Evolutionary conservation across 2,797 vertebrate genomes (phyloP), one percentile per base, ranked within the genome.

Genomic region (Melanotaenia boesemani): DNA sequence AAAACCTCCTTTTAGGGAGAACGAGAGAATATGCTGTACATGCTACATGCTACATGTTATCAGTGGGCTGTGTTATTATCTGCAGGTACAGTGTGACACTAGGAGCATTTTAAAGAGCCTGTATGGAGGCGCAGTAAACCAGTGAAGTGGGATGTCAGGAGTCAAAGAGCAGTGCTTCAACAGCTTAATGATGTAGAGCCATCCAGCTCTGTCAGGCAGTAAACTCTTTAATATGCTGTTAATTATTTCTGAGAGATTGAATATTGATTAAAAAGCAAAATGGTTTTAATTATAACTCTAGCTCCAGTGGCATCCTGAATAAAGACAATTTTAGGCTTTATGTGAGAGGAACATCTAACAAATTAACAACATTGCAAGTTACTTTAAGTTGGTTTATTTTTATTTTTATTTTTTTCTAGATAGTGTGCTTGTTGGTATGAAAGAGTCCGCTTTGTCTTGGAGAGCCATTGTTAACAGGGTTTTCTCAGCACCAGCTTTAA

Each of bases 211-310:
- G 86, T 91, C 88, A 92, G 89, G 90, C 88, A 90, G 87, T 93
- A 90, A 92, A 91, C 88, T 90, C 86, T 92, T 93, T 93, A 93
- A 95, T 93, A 93, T 91, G 91, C 87, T 93, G 91, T 93, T 94
- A 92, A 95, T 95, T 94, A 95, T 94, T 94, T 94, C 89, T 92
- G 89, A 93, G 92, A 93, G 90, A 93, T 93, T 93, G 90, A 91
- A 93, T 94, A 94, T 94, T 94, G 93, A 95, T 94, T 94, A 92
- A 93, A 93, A 92, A 90, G 88, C 89, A 89, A 94, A 94, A 90
- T 79, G 85, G 82, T 90, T 93, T 92, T 93, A 94, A 94, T 94
- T 93, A 94, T 90, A 92, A 85, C 89, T 82, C 80, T 63, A 83
- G 88, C 88, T 89, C 83, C 83, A 84, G 74, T 81, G 84, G 84